Evolutionary conservation across 1,140 invertebrate species (phyloP).

Genomic region (Dreissena rostriformis): DNA sequence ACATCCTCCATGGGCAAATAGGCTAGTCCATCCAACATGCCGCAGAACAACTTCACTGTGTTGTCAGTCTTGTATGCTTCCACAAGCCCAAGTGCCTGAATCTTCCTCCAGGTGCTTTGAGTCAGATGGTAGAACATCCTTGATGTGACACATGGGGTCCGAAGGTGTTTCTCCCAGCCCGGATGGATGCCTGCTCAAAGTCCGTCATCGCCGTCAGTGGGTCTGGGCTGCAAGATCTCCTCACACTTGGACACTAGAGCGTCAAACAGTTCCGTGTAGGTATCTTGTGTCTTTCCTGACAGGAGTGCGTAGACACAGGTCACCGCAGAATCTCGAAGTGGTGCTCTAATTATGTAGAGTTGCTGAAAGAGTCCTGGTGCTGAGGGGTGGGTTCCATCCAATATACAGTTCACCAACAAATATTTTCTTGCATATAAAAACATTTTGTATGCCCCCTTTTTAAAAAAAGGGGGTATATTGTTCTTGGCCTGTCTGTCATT

Average conservation of each 20-base stretch:
- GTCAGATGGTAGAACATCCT: conserved; percentile 19
- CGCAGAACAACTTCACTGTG: conserved; percentile 41
- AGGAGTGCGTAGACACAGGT: conserved; percentile 36
- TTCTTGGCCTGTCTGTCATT: too few relatives aligned
- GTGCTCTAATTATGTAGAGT: conserved; percentile 6
- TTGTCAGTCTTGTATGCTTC: conserved; percentile 25
- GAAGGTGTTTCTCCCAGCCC: background rate
- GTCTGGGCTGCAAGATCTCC: background rate
- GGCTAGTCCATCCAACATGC: conserved; percentile 50
- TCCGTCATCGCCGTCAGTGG: conserved; percentile 26
- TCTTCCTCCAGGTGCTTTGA: conserved; percentile 12
- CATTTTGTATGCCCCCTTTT: too few relatives aligned
- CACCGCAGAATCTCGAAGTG: background rate
- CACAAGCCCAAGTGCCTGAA: conserved; percentile 12
- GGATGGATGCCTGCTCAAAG: conserved; percentile 25
- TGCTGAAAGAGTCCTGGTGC: conserved; percentile 1
- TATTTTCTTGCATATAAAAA: too few relatives aligned
- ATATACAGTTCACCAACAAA: too few relatives aligned
- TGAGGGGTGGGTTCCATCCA: conserved; percentile 34
- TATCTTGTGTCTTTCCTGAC: conserved; percentile 14
- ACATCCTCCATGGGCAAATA: conserved; percentile 48
- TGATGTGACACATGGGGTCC: background rate
- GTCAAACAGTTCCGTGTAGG: conserved; percentile 26
- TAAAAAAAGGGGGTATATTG: too few relatives aligned
- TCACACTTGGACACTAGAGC: conserved; percentile 19